Conservation (phyloP, 2,113 vertebrate genomes). For the Cranoglanis bouderius region DNA sequence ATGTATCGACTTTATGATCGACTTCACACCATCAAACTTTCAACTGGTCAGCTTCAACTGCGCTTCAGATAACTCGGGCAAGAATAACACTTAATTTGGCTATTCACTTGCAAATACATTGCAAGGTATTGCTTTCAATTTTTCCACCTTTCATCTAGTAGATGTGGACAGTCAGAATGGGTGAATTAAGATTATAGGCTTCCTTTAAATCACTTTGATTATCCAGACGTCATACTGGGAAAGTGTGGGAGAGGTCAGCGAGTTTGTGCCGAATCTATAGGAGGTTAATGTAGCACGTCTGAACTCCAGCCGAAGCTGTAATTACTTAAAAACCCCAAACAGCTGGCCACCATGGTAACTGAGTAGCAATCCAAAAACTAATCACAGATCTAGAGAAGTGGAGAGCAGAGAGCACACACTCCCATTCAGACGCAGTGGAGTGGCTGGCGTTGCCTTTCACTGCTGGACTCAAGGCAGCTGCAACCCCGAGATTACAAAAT, state of each 20-base stretch:
- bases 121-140: not conserved
- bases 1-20: not conserved
- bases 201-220: not conserved
- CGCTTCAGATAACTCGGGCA: not conserved
- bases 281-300: conserved; percentile 9
- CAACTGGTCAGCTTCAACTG: rapidly evolving
- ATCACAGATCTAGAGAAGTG: conserved; percentile 16
- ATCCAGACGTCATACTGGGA: not conserved
- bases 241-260: conserved; percentile 1
- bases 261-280: conserved; percentile 11
- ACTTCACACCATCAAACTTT: not conserved
- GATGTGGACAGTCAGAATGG: conserved; percentile 7
- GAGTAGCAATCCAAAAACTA: conserved; percentile 24
- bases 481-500: conserved; percentile 7
- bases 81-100: not conserved
- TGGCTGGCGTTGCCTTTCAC: not conserved
- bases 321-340: conserved; percentile 28
- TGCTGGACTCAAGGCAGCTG: not conserved
- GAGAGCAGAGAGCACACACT: not conserved
- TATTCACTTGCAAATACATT: not conserved
- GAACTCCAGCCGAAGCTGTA: conserved; percentile 5
- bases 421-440: not conserved
- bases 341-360: conserved; percentile 14
- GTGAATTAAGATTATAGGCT: not conserved
- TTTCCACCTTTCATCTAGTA: not conserved